Conservation (phyloP, 2,797 vertebrate species). For the Acrossocheilus fasciatus region DNA sequence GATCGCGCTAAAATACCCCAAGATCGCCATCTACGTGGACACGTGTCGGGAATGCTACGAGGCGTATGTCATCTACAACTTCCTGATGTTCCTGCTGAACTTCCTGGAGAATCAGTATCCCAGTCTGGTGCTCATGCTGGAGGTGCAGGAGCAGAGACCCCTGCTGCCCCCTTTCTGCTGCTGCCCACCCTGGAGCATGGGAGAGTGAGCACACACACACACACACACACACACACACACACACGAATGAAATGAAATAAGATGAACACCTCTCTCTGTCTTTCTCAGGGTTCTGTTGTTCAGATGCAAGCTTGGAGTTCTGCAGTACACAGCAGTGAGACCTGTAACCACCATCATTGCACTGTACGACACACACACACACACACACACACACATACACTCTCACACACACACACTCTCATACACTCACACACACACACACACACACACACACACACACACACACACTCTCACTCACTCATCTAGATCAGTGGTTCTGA, state of each 20-base stretch:
- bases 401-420: not conserved
- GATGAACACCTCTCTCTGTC: not conserved
- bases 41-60: slow-evolving; percentile 98
- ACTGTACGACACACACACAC: slow-evolving; percentile 80
- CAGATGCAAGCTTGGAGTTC: slow-evolving; percentile 94
- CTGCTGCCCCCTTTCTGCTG: slow-evolving; percentile 95
- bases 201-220: slow-evolving; percentile 87
- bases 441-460: not conserved
- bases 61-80: slow-evolving; percentile 98
- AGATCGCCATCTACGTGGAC: slow-evolving; percentile 96
- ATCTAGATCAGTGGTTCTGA: not conserved
- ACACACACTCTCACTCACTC: not conserved
- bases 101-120: slow-evolving; percentile 94
- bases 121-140: slow-evolving; percentile 92
- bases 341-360: slow-evolving; percentile 95
- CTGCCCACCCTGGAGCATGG: slow-evolving; percentile 96
- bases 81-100: slow-evolving; percentile 96
- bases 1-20: slow-evolving; percentile 94
- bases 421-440: not conserved
- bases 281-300: slow-evolving; percentile 89
- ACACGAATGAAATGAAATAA: not conserved
- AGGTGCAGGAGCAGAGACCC: slow-evolving; percentile 94
- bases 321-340: slow-evolving; percentile 96
- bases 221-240: slow-evolving; percentile 34
- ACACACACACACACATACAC: not conserved